Base-by-base conservation (phyloP, 2,888 invertebrate genomes). In the Agonopterix arenella region DNA sequence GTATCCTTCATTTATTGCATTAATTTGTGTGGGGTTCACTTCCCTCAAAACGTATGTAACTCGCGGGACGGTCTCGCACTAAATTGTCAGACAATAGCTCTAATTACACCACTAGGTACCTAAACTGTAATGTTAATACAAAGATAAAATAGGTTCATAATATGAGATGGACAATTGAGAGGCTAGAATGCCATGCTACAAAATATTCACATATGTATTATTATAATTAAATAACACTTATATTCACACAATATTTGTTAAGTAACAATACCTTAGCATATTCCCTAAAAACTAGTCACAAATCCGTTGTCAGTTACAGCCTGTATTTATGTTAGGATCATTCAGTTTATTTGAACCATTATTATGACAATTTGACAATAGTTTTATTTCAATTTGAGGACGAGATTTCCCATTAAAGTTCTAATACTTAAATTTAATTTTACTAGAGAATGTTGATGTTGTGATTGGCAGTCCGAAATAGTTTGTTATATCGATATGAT, bases 281-380 rank as follows among this genome's bases (percentile, higher is more conserved):
- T 54, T 68, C 59, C 66, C 54, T 73, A 66, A 64, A 68, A 62
- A 62, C 77, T 85, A 85, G 73, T 85, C 79, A 84, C 88, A 88
- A 88, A 88, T 88, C 88, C 88, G 76, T 88, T 81, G 79, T 86
- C 76, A 78, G 69, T 85, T 80, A 86, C 85, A 85, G 84, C 86
- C 88, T 73, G 85, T 72, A 63, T 68, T 48, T 68, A 69, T 69
- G 68, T 73, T 76, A 78, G 73, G 71, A 76, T 73, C 50, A 60
- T 58, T 57, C 53, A 58, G 51, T 61, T 50, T 46, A 55, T 61
- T 59, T 61, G 43, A 61, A 68, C 64, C 61, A 54, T 59, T 60
- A 57, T 50, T 55, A n/a, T 40, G 40, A 40, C 2, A 38, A 18
- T 18, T 18, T 18, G 2, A 4, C 28, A 28, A 7, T 28, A 28